Percentiles rank a stretch among this genome's conserved stretches.
These are phyloP conservation scores for Phoeniculus purpureus DNA, from an alignment of 2,797 vertebrate genomes.

Conservation along the genomic window DNA sequence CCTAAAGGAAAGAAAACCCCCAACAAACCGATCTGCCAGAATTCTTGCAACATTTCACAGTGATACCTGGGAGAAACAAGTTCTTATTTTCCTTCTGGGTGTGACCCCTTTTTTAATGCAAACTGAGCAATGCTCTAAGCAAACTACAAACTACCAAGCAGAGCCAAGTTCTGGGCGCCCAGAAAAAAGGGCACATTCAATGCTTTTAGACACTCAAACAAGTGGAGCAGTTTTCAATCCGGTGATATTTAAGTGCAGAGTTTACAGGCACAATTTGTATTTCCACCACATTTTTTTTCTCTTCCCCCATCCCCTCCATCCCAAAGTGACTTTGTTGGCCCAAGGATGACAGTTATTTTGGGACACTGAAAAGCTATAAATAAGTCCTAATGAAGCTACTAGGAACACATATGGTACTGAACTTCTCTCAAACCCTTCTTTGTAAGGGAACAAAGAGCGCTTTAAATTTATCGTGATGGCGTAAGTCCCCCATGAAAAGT, in stretches of 20 bases:
- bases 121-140: neutral
- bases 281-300: neutral
- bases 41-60: neutral
- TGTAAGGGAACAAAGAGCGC: conserved; percentile 40
- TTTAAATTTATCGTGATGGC: neutral
- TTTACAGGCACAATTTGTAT: conserved; percentile 41
- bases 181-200: neutral
- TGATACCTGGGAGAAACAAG: neutral
- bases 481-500: conserved; percentile 18
- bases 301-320: neutral
- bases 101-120: neutral
- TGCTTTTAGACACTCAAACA: neutral
- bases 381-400: conserved; percentile 38
- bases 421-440: conserved; percentile 34
- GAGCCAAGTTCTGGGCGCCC: neutral
- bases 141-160: neutral
- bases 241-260: neutral
- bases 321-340: conserved; percentile 25
- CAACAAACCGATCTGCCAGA: neutral
- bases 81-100: conserved; percentile 35
- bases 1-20: neutral
- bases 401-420: conserved; percentile 7
- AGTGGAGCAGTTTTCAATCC: neutral
- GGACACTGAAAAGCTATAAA: conserved; percentile 23
- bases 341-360: conserved; percentile 47